Conservation (phyloP, 2,888 invertebrate species). For the Baronia brevicornis region DNA sequence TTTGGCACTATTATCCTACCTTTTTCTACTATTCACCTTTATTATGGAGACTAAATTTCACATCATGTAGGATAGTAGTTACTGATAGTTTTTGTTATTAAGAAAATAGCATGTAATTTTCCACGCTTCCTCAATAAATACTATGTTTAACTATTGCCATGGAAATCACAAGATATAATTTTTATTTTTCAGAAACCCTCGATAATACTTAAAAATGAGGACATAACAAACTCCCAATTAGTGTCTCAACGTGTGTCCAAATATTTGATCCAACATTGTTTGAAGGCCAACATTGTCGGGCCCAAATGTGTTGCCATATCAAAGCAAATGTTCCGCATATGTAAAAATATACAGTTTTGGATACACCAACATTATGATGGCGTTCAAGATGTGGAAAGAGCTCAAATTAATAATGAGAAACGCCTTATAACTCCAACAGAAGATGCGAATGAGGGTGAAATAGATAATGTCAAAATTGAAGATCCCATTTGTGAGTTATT, state of each 20-base stretch:
- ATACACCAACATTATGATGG: constrained; percentile 51
- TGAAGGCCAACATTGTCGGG: constrained; percentile 55
- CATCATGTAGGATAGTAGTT: no score
- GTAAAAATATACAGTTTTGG: constrained; percentile 48
- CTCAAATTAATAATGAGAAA: constrained; percentile 23
- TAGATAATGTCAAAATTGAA: constrained; percentile 34
- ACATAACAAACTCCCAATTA: constrained; percentile 27
- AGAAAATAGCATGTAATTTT: no score
- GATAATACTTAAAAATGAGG: constrained; percentile 34
- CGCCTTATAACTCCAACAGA: constrained; percentile 24
- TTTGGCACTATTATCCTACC: no score
- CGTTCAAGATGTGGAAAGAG: constrained; percentile 18
- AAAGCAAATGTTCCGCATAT: constrained; percentile 42
- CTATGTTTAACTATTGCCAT: no score
- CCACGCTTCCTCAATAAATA: no score
- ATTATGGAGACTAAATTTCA: no score
- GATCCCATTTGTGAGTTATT: constrained; percentile 49
- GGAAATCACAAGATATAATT: no score
- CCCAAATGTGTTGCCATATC: constrained; percentile 54
- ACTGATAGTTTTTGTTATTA: no score
- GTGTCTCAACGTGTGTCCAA: constrained; percentile 44
- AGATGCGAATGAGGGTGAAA: constrained; percentile 21
- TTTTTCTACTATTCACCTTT: no score
- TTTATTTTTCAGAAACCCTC: constrained; percentile 45
- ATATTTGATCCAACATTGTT: constrained; percentile 43